phyloP scores from a whole-genome alignment of 2,113 vertebrate species.

The Strix aluco region DNA sequence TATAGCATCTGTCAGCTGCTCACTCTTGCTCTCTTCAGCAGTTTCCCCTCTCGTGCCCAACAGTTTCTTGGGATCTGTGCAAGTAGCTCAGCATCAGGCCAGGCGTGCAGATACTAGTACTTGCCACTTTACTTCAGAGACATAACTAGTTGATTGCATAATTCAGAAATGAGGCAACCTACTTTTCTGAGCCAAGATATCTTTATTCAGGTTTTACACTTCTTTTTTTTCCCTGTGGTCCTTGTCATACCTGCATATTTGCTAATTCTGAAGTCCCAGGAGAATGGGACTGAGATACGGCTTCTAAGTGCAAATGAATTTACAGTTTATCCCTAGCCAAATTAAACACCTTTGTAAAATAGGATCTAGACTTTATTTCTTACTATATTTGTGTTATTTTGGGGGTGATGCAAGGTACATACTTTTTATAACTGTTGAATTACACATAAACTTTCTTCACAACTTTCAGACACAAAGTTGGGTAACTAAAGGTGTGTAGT shows the following conservation, averaged over 20 bases:
- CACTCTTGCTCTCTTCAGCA: neutral
- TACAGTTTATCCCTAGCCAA: neutral
- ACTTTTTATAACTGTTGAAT: neutral
- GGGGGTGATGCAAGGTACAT: neutral
- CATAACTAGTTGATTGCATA: neutral
- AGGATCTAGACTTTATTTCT: neutral
- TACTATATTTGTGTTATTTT: neutral
- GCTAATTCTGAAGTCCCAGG: neutral
- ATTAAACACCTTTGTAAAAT: neutral
- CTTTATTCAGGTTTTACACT: neutral
- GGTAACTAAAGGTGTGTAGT: neutral
- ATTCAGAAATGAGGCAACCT: neutral
- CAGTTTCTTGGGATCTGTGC: neutral
- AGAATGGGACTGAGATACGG: neutral
- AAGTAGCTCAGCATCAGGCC: neutral
- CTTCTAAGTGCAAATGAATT: neutral
- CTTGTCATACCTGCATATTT: neutral
- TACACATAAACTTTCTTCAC: fast-evolving
- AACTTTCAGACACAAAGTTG: neutral
- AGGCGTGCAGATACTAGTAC: neutral
- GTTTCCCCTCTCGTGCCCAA: neutral
- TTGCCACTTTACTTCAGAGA: neutral
- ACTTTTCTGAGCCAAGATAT: neutral
- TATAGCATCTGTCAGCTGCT: neutral
- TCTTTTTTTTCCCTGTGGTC: neutral